phyloP scores from a whole-genome alignment of 2,888 invertebrate species.

The Parascotia fuliginaria region DNA sequence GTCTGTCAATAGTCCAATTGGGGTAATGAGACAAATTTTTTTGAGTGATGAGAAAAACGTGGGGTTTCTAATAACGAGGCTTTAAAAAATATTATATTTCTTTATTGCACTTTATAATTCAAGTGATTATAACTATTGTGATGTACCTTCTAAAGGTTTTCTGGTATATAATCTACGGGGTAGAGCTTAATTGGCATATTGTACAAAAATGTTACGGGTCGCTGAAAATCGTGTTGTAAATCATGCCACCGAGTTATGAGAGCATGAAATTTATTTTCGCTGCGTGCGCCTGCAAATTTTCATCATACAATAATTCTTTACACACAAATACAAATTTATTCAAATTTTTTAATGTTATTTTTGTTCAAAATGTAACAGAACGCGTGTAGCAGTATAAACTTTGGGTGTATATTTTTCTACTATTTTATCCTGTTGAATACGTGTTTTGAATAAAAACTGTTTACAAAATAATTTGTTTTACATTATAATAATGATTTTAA shows the following conservation, averaged over 20 bases:
- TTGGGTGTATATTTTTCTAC: background rate
- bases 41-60: too few species aligned
- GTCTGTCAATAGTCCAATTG: too few species aligned
- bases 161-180: constrained; percentile 38
- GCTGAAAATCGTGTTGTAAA: constrained; percentile 70
- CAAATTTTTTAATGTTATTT: constrained; percentile 43
- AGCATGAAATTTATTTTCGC: constrained; percentile 78
- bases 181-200: constrained; percentile 67
- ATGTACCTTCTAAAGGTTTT: too few species aligned
- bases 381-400: constrained; percentile 3
- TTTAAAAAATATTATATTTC: too few species aligned
- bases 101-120: too few species aligned
- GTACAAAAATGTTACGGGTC: constrained; percentile 61
- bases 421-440: background rate
- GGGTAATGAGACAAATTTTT: too few species aligned
- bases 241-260: constrained; percentile 76
- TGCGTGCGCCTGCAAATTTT: constrained; percentile 78
- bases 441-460: too few species aligned
- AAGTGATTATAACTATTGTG: too few species aligned
- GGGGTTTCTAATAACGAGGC: too few species aligned
- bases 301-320: constrained; percentile 70
- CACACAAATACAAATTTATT: constrained; percentile 63
- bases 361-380: constrained; percentile 25
- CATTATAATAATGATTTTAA: too few species aligned
- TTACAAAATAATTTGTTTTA: too few species aligned